Evolutionary conservation across 2,888 invertebrate genomes (phyloP), one percentile per base, ranked within the genome.

Genomic region (Saturnia japonica): DNA sequence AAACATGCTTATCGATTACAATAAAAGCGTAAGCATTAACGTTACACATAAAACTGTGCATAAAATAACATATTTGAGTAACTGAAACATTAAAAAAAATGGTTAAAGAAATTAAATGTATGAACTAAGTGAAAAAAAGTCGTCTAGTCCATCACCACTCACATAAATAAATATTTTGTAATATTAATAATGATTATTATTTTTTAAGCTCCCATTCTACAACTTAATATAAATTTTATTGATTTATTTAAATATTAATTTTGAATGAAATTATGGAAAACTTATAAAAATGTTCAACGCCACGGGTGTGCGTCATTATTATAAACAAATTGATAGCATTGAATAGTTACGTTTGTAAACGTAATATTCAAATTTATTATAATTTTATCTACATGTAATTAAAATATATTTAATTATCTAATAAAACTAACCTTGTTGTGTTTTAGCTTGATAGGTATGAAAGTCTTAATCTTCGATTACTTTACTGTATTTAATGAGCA

Each of bases 241-340:
- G 14, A 28, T 28, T 60, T 60, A 60, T 40, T 64, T 19, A 40
- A 64, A 40, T 64, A n/a, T 40, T 40, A n/a, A 40, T 40, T 1
- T 64, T 34, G n/a, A 64, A 64, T 40, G 40, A 40, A 40, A 64
- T 64, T 64, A 40, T n/a, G 40, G 8, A 1, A 14, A n/a, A 64
- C 40, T 34, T 64, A 64, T 64, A 40, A 40, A 64, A n/a, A 40
- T 64, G n/a, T 64, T 16, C 40, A 64, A 40, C 64, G 6, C 64
- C 8, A 64, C 40, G 40, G 64, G 64, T 64, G 64, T 40, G n/a
- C 64, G 64, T 40, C 40, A 40, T 64, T n/a, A 9, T 64, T 64
- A 40, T 40, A n/a, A 4, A 40, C 40, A 40, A 40, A 64, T 64
- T 40, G 40, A n/a, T 60, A 22, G 57, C 14, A 28, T 28, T 25